Evolutionary conservation across 2,888 invertebrate genomes (phyloP), one percentile per base, ranked within the genome.

Genomic region (Melanargia galathea): DNA sequence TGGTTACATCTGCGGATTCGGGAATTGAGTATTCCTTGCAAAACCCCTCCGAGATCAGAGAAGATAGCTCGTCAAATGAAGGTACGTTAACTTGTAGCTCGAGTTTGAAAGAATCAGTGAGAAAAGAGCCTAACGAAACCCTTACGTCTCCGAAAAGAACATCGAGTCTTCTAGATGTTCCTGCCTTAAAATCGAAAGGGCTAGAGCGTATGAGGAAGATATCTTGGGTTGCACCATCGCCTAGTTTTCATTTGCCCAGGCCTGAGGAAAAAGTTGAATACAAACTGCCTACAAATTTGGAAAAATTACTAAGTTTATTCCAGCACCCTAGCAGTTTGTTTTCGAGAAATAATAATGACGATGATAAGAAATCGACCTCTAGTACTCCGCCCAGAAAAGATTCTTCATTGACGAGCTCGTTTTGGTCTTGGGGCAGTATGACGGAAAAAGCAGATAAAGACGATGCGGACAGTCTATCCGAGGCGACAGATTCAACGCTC

Each of bases 281-380:
- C 0, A 92, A 92, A 66, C 62, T 85, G 16, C 93, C 93, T 0
- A 92, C 93, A 7, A 93, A 94, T 74, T 84, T 95, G 57, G 95
- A 95, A 67, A 94, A 94, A 74, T 79, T 95, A 2, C 75, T 95
- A 0, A 94, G 94, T 26, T 73, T 95, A 2, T 95, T 95, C 76
- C 94, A 94, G 69, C 93, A 94, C 76, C 93, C 94, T 0, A 90
- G 91, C 56, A 92, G 92, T 70, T 80, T 94, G 57, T 94, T 94
- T 73, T 92, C 93, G 10, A 92, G 93, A 64, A 70, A 66, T 5
- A 78, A 80, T 0, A 79, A 74, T 16, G 88, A 92, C 5, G 90
- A 92, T 6, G 90, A 90, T n/a, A 88, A 78, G 52, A 90, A 87
- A 66, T 82, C 83, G 0, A 75, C 81, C 1, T 87, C 87, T 0